phyloP scores from a whole-genome alignment of 2,888 invertebrate species.

The Diarsia brunnea region DNA sequence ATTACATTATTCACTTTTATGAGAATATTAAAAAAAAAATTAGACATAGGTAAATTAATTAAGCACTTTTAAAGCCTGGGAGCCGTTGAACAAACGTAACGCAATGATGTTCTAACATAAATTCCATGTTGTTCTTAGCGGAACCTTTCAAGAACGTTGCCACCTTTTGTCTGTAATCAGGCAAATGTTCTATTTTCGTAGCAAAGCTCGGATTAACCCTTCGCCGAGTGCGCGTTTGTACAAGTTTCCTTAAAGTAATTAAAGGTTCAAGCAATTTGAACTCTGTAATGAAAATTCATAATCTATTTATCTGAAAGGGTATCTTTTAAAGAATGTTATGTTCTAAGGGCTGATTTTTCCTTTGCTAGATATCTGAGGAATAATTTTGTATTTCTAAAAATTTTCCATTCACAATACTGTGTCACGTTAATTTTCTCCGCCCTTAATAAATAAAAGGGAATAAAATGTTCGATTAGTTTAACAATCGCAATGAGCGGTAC shows the following conservation, averaged over 20 bases:
- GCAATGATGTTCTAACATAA: conserved; percentile 25
- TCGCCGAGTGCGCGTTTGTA: conserved; percentile 80
- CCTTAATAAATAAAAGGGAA: conserved; percentile 33
- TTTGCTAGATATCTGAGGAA: not conserved
- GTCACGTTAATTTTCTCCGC: not conserved
- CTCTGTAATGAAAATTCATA: conserved; percentile 83
- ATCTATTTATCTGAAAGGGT: conserved; percentile 78
- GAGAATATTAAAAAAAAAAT: too few species aligned
- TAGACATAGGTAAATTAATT: too few species aligned
- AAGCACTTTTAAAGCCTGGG: not conserved
- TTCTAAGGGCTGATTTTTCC: not conserved
- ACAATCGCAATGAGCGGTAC: conserved; percentile 22
- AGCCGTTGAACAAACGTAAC: not conserved
- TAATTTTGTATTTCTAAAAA: not conserved
- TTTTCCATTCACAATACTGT: too few species aligned
- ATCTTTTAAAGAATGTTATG: conserved; percentile 70
- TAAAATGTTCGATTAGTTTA: conserved; percentile 35
- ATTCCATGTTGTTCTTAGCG: conserved; percentile 40
- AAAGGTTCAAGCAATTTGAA: conserved; percentile 84
- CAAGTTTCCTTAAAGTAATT: conserved; percentile 86
- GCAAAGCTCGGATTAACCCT: conserved; percentile 81
- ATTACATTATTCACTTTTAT: too few species aligned
- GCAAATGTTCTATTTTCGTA: conserved; percentile 84
- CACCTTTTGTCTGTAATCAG: conserved; percentile 72
- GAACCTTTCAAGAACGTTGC: conserved; percentile 64